Base-by-base conservation (phyloP, 2,113 vertebrate species). In the Engystomops pustulosus region DNA sequence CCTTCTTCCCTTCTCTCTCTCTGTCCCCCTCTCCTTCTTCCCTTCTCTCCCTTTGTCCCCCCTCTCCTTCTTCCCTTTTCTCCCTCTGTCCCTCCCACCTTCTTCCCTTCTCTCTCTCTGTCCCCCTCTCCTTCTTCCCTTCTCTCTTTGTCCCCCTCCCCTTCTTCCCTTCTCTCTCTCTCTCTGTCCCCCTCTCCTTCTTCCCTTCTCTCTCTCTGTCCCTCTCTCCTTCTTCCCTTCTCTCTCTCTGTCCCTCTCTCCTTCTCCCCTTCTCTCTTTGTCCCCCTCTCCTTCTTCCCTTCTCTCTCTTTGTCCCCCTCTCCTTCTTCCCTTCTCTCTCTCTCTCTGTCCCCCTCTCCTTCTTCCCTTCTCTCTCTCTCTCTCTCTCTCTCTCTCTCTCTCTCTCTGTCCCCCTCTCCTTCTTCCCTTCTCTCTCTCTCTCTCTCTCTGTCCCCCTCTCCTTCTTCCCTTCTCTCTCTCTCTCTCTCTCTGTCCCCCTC, bases 211-310 rank as follows among this genome's bases (percentile, higher is more conserved):
- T 67, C 25, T 82, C 71, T 38, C 27, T 81, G 20, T n/a, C n/a
- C 70, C 74, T 58, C 27, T 20, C 9, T 68, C 27, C 34, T 3
- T 14, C 65, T 17, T 7, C n/a, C 30, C 30, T 15, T 3, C 17
- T 14, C 12, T 20, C 2, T 17, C 23, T 14, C 27, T 8, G 5
- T 8, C 9, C n/a, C 14, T 34, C 17, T 15, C 65, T 15, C 32
- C 6, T 6, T 36, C 1, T 2, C 27, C n/a, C 25, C 30, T 55
- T 55, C 77, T 34, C 84, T 38, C 10, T 23, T 38, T 67, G n/a
- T 82, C 71, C 32, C 27, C 79, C 25, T n/a, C n/a, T 60, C 74
- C 47, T 49, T 18, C 67, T n/a, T n/a, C n/a, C n/a, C n/a, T n/a
- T n/a, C n/a, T n/a, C n/a, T n/a, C n/a, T n/a, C n/a, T n/a, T n/a